These are phyloP conservation scores for Leptinotarsa defecta DNA, from an alignment of 1,140 invertebrate species.

Conservation along the genomic window DNA sequence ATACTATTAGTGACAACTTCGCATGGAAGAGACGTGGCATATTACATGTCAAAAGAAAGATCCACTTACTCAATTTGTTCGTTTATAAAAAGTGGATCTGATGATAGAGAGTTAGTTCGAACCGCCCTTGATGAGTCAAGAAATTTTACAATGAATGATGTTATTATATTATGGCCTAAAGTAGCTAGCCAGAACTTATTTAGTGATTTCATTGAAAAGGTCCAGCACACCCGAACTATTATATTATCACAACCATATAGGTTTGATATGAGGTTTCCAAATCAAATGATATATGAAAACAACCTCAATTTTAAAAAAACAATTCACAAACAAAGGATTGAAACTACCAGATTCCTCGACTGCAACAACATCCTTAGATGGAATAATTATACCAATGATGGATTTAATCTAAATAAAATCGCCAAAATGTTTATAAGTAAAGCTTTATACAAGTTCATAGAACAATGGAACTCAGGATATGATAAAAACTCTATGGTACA, in stretches of 20 bases:
- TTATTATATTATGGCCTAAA: neutral
- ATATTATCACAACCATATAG: neutral
- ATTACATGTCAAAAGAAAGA: neutral
- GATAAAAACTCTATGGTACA: too few species aligned
- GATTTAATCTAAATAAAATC: neutral
- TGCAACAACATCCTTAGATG: neutral
- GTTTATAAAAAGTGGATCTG: neutral
- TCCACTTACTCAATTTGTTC: neutral
- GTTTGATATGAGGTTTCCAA: neutral
- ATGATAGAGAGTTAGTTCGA: neutral
- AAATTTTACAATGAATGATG: neutral
- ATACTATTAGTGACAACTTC: too few species aligned
- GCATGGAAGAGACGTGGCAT: neutral
- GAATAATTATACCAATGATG: neutral
- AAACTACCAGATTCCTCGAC: neutral
- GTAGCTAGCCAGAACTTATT: neutral
- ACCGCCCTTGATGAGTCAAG: neutral
- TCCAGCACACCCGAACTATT: neutral
- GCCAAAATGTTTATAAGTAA: too few species aligned
- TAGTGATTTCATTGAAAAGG: neutral
- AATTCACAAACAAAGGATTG: neutral
- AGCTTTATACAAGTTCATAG: too few species aligned
- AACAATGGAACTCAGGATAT: too few species aligned
- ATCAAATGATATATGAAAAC: neutral
- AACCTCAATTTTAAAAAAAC: neutral